Evolutionary conservation across 2,888 invertebrate genomes (phyloP).

Genomic region (Embidobia sp.): DNA sequence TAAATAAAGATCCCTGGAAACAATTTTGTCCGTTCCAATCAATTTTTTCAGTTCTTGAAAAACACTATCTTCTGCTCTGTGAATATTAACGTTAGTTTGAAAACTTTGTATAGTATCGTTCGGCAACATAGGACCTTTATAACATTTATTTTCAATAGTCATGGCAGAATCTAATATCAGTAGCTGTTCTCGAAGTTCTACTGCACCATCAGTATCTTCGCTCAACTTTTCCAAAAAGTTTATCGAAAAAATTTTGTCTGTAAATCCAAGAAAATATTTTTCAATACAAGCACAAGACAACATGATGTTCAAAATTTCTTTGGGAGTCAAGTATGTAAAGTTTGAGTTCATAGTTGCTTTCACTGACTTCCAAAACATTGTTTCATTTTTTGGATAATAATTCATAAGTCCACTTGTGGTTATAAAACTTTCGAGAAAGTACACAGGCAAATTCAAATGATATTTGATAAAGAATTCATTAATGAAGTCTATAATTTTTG

Average conservation of each 20-base stretch:
- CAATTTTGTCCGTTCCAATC: slow-evolving; percentile 81
- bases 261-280: slow-evolving; percentile 85
- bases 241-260: slow-evolving; percentile 84
- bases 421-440: slow-evolving; percentile 84
- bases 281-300: slow-evolving; percentile 86
- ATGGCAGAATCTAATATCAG: slow-evolving; percentile 86
- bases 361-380: slow-evolving; percentile 84
- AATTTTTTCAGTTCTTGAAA: slow-evolving; percentile 81
- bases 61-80: slow-evolving; percentile 82
- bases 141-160: slow-evolving; percentile 85
- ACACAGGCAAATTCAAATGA: slow-evolving; percentile 82
- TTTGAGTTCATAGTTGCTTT: slow-evolving; percentile 83
- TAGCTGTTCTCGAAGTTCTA: slow-evolving; percentile 82
- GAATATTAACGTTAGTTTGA: slow-evolving; percentile 82
- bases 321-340: slow-evolving; percentile 83
- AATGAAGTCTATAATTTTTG: slow-evolving; percentile 84
- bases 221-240: slow-evolving; percentile 85
- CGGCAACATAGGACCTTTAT: slow-evolving; percentile 84
- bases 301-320: slow-evolving; percentile 84
- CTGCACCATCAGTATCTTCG: slow-evolving; percentile 77
- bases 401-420: slow-evolving; percentile 85
- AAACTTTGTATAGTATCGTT: slow-evolving; percentile 83
- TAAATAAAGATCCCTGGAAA: slow-evolving; percentile 83
- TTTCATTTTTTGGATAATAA: slow-evolving; percentile 82
- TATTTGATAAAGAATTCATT: slow-evolving; percentile 84